Conservation (phyloP, 2,797 vertebrate genomes). For the Knipowitschia caucasica region DNA sequence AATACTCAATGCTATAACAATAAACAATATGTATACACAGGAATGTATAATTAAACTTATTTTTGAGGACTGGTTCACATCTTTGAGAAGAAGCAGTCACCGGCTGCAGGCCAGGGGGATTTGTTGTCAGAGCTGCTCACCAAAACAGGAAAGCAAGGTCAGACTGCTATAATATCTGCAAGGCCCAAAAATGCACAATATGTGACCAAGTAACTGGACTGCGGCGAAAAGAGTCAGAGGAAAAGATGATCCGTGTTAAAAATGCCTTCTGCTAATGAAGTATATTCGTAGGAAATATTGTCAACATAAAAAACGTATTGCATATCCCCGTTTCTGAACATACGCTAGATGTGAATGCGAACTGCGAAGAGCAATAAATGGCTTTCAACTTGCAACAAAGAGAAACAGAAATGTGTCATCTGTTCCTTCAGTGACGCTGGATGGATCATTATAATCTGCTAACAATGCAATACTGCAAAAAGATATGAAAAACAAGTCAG, state of each 20-base stretch:
- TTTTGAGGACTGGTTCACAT: constrained; percentile 27
- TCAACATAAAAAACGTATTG: too few species aligned
- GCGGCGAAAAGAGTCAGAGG: neutral
- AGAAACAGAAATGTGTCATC: too few species aligned
- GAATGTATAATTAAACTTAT: neutral
- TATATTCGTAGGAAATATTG: neutral
- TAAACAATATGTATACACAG: too few species aligned
- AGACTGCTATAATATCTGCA: constrained; percentile 19
- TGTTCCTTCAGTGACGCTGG: too few species aligned
- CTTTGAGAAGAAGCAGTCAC: constrained; percentile 10
- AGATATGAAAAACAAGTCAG: too few species aligned
- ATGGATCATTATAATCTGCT: too few species aligned
- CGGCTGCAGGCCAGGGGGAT: neutral
- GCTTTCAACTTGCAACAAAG: too few species aligned
- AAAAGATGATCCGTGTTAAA: neutral
- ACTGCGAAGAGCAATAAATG: too few species aligned
- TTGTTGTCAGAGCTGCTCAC: constrained; percentile 29
- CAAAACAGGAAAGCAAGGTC: constrained; percentile 41
- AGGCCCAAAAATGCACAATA: constrained; percentile 19
- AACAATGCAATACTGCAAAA: too few species aligned
- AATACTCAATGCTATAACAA: neutral
- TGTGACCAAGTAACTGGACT: neutral
- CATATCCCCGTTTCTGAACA: too few species aligned
- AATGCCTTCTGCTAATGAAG: neutral
- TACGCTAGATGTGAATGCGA: too few species aligned